A percentile compares a stretch with the other conserved stretches of the same genome.
These are phyloP conservation scores for Pollenia angustigena DNA, from an alignment of 2,888 invertebrate genomes.

Conservation along the genomic window DNA sequence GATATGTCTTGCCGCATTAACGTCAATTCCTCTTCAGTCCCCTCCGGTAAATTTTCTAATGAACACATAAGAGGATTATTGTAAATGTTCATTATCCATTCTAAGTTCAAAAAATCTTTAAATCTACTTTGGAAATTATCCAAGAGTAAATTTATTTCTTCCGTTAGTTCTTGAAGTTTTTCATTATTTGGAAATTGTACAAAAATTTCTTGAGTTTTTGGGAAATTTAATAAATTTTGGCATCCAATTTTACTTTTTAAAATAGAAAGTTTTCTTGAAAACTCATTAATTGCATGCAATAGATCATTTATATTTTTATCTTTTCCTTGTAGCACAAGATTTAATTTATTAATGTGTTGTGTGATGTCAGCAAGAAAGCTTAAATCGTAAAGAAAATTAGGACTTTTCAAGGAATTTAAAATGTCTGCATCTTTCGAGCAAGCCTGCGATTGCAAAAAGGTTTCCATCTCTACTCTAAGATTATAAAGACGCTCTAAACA, in stretches of 20 bases:
- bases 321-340: constrained; percentile 3
- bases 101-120: constrained; percentile 3
- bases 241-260: constrained; percentile 32
- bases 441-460: constrained; percentile 22
- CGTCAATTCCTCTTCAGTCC: constrained; percentile 8
- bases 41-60: background rate
- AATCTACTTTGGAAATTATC: constrained; percentile 29
- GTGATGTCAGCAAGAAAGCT: constrained; percentile 24
- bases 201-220: constrained; percentile 46
- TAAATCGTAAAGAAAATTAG: constrained; percentile 11
- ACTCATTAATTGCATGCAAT: constrained; percentile 23
- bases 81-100: constrained; percentile 20
- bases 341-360: constrained; percentile 21
- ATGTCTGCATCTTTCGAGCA: constrained; percentile 35
- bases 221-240: constrained; percentile 30
- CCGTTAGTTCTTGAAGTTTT: constrained; percentile 6
- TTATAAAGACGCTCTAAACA: too few relatives aligned
- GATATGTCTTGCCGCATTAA: constrained; percentile 23
- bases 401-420: constrained; percentile 22
- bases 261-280: constrained; percentile 26
- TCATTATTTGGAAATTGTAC: constrained; percentile 31
- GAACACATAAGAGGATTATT: constrained; percentile 35
- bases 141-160: constrained; percentile 20
- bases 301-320: constrained; percentile 4
- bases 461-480: constrained; percentile 5